phyloP scores from a whole-genome alignment of 2,797 vertebrate species.

The Phrynocephalus forsythii region DNA sequence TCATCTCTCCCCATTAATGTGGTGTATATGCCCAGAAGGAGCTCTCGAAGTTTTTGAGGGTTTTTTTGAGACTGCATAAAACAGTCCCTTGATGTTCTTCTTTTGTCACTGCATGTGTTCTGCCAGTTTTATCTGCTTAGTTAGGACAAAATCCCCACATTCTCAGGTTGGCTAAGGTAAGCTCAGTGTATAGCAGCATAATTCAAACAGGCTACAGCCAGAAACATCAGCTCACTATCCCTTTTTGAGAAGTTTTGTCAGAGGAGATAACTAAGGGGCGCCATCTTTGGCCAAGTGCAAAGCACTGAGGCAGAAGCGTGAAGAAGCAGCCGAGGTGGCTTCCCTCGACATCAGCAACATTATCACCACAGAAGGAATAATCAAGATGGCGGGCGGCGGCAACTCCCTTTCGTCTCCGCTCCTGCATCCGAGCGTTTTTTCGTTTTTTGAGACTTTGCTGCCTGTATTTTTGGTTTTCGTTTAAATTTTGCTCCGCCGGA shows the following conservation, averaged over 20 bases:
- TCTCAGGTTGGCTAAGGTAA: conserved; percentile 64
- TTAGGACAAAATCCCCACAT: conserved; percentile 61
- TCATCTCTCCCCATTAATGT: conserved; percentile 45
- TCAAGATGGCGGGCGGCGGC: too few relatives aligned
- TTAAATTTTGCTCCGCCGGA: too few relatives aligned
- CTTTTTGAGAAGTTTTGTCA: conserved; percentile 44
- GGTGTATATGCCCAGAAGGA: conserved; percentile 49
- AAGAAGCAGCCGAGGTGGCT: too few relatives aligned
- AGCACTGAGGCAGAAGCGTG: too few relatives aligned
- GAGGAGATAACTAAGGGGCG: conserved; percentile 47
- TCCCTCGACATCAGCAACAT: too few relatives aligned
- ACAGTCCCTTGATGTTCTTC: conserved; percentile 46
- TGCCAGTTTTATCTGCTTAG: conserved; percentile 41
- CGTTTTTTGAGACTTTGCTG: too few relatives aligned
- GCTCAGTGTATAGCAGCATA: conserved; percentile 54
- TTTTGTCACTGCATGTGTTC: conserved; percentile 59
- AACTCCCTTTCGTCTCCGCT: too few relatives aligned
- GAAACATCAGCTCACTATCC: conserved; percentile 45
- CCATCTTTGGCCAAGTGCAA: too few relatives aligned
- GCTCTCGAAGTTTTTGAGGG: neutral
- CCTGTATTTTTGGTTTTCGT: too few relatives aligned
- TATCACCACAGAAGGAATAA: too few relatives aligned
- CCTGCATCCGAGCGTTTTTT: too few relatives aligned
- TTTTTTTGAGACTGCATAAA: conserved; percentile 30
- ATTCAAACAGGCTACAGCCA: conserved; percentile 65